phyloP scores from a whole-genome alignment of 92 coral and sea anemone genomes.

The Anthopleura xanthogrammica region DNA sequence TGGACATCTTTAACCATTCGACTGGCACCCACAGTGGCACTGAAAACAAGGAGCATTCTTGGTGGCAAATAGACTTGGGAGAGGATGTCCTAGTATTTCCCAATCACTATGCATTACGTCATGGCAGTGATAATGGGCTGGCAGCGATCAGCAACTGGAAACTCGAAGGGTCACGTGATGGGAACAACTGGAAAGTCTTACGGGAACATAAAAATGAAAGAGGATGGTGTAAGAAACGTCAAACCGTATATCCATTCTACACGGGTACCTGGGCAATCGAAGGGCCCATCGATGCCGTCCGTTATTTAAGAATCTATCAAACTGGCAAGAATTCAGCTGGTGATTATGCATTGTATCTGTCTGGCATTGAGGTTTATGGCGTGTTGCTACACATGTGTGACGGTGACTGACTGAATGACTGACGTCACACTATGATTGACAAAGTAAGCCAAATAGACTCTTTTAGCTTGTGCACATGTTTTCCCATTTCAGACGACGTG shows the following conservation, averaged over 20 bases:
- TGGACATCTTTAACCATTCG: slow-evolving; percentile 48
- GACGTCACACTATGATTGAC: too few relatives aligned
- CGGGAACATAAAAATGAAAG: slow-evolving; percentile 64
- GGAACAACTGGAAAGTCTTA: slow-evolving; percentile 53
- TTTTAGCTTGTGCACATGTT: too few relatives aligned
- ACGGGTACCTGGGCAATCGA: slow-evolving; percentile 69
- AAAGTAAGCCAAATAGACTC: too few relatives aligned
- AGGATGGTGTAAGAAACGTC: slow-evolving; percentile 22
- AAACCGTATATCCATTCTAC: slow-evolving; percentile 57
- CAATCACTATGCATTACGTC: slow-evolving; percentile 61
- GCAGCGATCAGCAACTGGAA: slow-evolving; percentile 69
- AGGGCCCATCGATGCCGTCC: slow-evolving; percentile 56
- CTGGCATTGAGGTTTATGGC: slow-evolving; percentile 71
- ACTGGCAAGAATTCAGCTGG: slow-evolving; percentile 74
- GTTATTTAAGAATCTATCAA: slow-evolving; percentile 69
- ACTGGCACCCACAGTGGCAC: slow-evolving; percentile 56
- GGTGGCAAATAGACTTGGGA: slow-evolving; percentile 78
- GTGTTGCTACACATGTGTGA: slow-evolving; percentile 16
- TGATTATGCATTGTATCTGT: slow-evolving; percentile 45
- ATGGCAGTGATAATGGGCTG: slow-evolving; percentile 70
- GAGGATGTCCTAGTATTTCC: slow-evolving; percentile 47
- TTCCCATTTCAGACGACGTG: too few relatives aligned
- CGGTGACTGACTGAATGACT: background rate
- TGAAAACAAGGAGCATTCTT: slow-evolving; percentile 57
- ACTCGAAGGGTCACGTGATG: slow-evolving; percentile 70